These are phyloP conservation scores for Platichthys stellatus DNA, from an alignment of 2,113 vertebrate genomes.

Conservation along the genomic window DNA sequence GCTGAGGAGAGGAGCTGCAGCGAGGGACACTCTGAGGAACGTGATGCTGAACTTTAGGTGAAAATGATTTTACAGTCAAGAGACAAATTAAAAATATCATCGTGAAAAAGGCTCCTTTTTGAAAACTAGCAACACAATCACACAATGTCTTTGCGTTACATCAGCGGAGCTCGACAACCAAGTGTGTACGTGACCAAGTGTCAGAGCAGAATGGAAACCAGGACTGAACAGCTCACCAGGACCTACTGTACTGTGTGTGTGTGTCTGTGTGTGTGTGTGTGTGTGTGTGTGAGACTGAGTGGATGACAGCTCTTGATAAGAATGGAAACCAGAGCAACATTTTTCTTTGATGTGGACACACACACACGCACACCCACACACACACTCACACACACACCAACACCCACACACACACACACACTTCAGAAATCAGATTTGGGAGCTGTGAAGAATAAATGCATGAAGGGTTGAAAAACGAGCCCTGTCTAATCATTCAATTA, in stretches of 20 bases:
- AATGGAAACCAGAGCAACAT: slow-evolving; percentile 55
- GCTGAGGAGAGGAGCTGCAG: too few relatives aligned
- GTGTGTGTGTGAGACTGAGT: slow-evolving; percentile 25
- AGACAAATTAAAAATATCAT: too few relatives aligned
- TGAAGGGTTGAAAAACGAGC: slow-evolving; percentile 72
- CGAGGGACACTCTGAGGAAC: too few relatives aligned
- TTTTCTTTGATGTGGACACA: slow-evolving; percentile 61
- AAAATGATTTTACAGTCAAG: too few relatives aligned
- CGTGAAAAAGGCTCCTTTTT: too few relatives aligned
- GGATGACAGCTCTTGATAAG: slow-evolving; percentile 66
- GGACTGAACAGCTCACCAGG: background rate
- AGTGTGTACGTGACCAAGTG: slow-evolving; percentile 49
- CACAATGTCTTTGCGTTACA: background rate
- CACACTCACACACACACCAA: slow-evolving; percentile 17
- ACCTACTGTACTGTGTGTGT: slow-evolving; percentile 21
- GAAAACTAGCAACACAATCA: too few relatives aligned
- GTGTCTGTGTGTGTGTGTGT: slow-evolving; percentile 18
- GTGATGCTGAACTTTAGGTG: too few relatives aligned
- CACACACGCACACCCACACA: slow-evolving; percentile 20
- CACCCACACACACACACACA: slow-evolving; percentile 24
- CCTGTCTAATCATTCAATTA: slow-evolving; percentile 75
- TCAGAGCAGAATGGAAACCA: slow-evolving; percentile 38
- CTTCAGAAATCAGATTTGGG: slow-evolving; percentile 73
- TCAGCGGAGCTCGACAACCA: background rate
- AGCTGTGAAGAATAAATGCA: slow-evolving; percentile 74